Percentiles rank a stretch among this genome's conserved stretches.
These are phyloP conservation scores for Adelges cooleyi DNA, from an alignment of 1,140 invertebrate species.

Conservation along the genomic window DNA sequence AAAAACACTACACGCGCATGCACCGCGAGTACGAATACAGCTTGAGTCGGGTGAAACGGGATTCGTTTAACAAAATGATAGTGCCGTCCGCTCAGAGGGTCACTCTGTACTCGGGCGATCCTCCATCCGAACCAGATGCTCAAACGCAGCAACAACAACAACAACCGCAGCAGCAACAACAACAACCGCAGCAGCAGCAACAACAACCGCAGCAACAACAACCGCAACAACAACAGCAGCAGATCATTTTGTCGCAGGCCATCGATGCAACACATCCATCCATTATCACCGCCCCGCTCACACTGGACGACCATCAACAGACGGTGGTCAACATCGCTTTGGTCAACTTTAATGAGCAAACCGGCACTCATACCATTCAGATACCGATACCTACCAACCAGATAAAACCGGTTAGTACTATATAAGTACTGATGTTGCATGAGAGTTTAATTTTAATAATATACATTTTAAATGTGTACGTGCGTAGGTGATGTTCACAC, in stretches of 20 bases:
- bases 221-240: background rate
- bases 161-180: background rate
- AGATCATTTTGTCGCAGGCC: background rate
- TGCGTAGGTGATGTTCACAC: background rate
- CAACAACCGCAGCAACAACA: background rate
- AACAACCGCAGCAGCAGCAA: background rate
- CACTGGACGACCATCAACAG: slow-evolving; percentile 17
- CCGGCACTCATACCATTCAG: slow-evolving; percentile 11
- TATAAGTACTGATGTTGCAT: too few relatives aligned
- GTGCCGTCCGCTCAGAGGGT: background rate
- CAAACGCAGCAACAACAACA: too few relatives aligned
- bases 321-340: slow-evolving; percentile 23
- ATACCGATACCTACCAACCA: slow-evolving; percentile 21
- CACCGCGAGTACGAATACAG: slow-evolving; percentile 76
- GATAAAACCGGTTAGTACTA: slow-evolving; percentile 16
- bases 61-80: slow-evolving; percentile 28
- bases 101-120: slow-evolving; percentile 16
- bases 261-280: background rate
- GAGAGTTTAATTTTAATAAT: too few relatives aligned
- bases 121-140: background rate
- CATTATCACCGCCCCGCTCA: background rate
- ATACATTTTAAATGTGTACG: too few relatives aligned
- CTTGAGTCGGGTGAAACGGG: slow-evolving; percentile 61
- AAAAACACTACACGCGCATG: slow-evolving; percentile 85
- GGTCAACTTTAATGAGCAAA: slow-evolving; percentile 23